Conservation (phyloP, 2,113 vertebrate genomes). For the Irena cyanogastra region DNA sequence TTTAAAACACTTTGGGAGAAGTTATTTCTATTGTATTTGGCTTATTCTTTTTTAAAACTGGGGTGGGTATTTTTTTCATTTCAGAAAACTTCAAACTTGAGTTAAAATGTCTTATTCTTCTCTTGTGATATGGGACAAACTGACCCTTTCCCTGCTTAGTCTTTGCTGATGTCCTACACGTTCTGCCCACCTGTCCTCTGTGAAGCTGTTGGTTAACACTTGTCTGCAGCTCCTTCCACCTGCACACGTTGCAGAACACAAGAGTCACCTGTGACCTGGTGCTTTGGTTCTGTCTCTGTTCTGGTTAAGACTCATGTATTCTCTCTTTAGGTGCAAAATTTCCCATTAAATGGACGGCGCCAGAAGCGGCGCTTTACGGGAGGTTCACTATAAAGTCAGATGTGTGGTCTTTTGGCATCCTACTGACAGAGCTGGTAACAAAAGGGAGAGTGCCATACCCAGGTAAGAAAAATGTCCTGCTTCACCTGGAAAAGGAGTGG, state of each 20-base stretch:
- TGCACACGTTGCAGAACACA: not conserved
- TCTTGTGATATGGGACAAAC: not conserved
- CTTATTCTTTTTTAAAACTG: not conserved
- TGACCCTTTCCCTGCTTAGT: not conserved
- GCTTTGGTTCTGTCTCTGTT: not conserved
- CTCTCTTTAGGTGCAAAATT: conserved; percentile 88
- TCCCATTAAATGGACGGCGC: conserved; percentile 97
- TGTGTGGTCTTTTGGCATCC: conserved; percentile 96
- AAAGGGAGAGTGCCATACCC: conserved; percentile 98
- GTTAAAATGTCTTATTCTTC: not conserved
- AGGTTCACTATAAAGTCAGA: conserved; percentile 99
- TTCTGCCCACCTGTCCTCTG: not conserved
- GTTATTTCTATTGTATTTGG: not conserved
- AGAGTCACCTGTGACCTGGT: not conserved
- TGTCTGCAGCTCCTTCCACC: not conserved
- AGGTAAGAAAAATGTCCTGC: conserved; percentile 76
- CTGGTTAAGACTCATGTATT: not conserved
- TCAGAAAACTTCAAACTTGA: not conserved
- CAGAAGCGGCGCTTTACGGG: conserved; percentile 92
- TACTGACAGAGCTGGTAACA: conserved; percentile 95
- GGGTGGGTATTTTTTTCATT: not conserved
- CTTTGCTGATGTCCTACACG: not conserved
- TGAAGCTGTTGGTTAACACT: not conserved
- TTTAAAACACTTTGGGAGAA: not conserved
- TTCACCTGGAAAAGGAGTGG: not conserved